Evolutionary conservation across 2,797 vertebrate species (phyloP), one percentile per base, ranked within the genome.

Genomic region (Triplophysa bombifrons): DNA sequence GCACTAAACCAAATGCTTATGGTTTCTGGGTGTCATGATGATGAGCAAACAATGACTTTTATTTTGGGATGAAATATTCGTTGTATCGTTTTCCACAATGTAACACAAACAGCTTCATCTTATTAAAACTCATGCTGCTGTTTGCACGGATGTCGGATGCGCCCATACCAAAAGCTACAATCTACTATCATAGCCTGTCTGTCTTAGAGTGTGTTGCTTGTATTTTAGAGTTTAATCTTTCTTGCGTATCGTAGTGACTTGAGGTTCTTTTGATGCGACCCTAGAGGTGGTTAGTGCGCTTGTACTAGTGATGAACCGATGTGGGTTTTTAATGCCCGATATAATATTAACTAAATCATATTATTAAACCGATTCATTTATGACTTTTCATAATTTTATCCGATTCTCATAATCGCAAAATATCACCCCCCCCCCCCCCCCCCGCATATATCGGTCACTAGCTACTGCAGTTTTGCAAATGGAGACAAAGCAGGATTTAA

Each of bases 61-160:
- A 34, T 34, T 61, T 60, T 61, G 30, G 16, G 25, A 27, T 61
- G 60, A 61, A 34, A 7, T 61, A 30, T 61, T 61, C 27, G 1
- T 61, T 16, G 22, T 8, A 58, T 11, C 34, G 38, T 61, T 25
- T 34, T 74, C 13, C 13, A 46, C 30, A 17, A 55, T 55, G 41
- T 76, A 50, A 84, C 2, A 1, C 46, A 53, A 22, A 61, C 55
- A 2, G 12, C 51, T 56, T 76, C 64, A 46, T 76, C 50, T 44
- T 76, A 46, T n/a, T 14, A 60, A 86, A 87, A 88, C 70, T 77
- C 91, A 90, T 93, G 92, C 91, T 93, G 88, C 67, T 82, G 72
- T 66, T 78, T 68, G 17, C 19, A 66, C 48, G 14, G 69, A 70
- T 81, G 80, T 34, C 55, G 27, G 66, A 71, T 82, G 76, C 14